Base-by-base conservation (phyloP, 2,797 vertebrate genomes). In the Smutsia temminckii region DNA sequence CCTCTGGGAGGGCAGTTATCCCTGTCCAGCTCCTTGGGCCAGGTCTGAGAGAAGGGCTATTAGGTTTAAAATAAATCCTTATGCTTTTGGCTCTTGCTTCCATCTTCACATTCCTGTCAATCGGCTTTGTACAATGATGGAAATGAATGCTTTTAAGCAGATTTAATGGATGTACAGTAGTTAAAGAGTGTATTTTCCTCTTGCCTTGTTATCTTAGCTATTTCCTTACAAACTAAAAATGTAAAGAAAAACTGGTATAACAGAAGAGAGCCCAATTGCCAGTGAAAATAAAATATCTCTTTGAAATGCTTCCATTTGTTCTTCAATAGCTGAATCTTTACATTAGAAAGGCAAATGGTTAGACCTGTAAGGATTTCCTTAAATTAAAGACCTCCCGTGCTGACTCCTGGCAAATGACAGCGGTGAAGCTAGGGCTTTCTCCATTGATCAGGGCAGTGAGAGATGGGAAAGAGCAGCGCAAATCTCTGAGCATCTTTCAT, bases 151-250 rank as follows among this genome's bases (percentile, higher is more conserved):
- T 61, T 74, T 69, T 53, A 85, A 91, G 86, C 63, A 75, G 74
- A 84, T 91, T 95, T 86, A 83, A 59, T 91, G 21, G 71, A 25
- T 57, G 64, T 77, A 72, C n/a, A 89, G 37, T 86, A 68, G 64
- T 89, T 93, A 91, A 91, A 84, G 83, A 77, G 27, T 59, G 13
- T 84, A 10, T 93, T 77, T 94, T 88, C 63, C 23, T 94, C 66
- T 91, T 94, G 53, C 64, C 37, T 91, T 81, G 61, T 87, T 89
- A 71, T 89, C 57, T 96, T 75, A 91, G 68, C 37, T 79, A 75
- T 95, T 79, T 25, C 69, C 71, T 96, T 79, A 94, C 59, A 94
- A 95, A 95, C 89, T 72, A 71, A 79, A 51, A 83, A 74, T 34
- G n/a, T 92, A 72, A 66, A 93, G 91, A n/a, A 69, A 74, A 53